Evolutionary conservation across 53 echinoderm and acorn worm genomes (phyloP).

Genomic region (Echinarachnius parma): DNA sequence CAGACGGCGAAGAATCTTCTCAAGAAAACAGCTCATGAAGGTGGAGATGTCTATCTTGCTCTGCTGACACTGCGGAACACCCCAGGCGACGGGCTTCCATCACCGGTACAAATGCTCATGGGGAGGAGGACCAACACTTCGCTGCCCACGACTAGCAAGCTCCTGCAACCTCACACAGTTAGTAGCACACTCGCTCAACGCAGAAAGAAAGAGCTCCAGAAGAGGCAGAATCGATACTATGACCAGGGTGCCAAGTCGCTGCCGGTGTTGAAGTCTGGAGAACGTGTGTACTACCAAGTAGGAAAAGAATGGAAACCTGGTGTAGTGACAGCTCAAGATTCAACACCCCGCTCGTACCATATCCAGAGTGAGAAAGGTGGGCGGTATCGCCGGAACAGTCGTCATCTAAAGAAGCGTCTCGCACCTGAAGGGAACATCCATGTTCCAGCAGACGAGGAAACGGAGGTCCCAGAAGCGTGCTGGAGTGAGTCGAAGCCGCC

Average conservation of each 20-base stretch:
- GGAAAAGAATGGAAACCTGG: too few relatives aligned
- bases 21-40: constrained; percentile 18
- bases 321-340: too few relatives aligned
- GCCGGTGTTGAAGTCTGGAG: not conserved
- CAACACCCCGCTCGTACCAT: too few relatives aligned
- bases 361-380: too few relatives aligned
- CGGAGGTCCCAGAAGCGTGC: too few relatives aligned
- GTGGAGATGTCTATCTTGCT: constrained; percentile 36
- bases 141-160: constrained; percentile 18
- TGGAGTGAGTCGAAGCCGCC: too few relatives aligned
- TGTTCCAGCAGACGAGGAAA: too few relatives aligned
- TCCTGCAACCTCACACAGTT: constrained; percentile 19
- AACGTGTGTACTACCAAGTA: too few relatives aligned
- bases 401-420: not conserved
- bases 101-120: constrained; percentile 32
- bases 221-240: constrained; percentile 20
- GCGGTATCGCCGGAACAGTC: too few relatives aligned
- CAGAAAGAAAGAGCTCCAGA: not conserved
- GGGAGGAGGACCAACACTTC: constrained; percentile 36
- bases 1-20: constrained; percentile 49
- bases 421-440: too few relatives aligned
- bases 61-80: constrained; percentile 44
- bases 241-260: constrained; percentile 2
- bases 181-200: not conserved
- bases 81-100: constrained; percentile 12